These are phyloP conservation scores for Cantharis lateralis DNA, from an alignment of 2,888 invertebrate species.

Conservation along the genomic window DNA sequence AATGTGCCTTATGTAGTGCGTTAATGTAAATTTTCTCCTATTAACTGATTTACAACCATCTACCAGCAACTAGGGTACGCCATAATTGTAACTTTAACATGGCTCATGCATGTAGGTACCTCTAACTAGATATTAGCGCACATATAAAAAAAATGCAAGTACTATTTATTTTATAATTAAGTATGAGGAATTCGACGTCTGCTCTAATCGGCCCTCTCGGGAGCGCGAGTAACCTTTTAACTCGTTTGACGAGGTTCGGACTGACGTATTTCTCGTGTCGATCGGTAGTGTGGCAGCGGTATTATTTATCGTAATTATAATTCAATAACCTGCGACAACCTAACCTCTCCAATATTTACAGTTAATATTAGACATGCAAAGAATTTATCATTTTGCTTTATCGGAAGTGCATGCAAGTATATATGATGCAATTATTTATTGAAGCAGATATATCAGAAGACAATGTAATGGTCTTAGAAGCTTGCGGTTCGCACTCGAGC, in stretches of 20 bases:
- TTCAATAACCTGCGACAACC: not conserved
- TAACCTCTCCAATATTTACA: not conserved
- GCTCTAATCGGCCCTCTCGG: not conserved
- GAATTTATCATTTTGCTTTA: not conserved
- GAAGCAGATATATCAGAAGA: not conserved
- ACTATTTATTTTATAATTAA: not conserved
- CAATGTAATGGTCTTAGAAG: constrained; percentile 3
- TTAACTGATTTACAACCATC: not conserved
- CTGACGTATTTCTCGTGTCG: not conserved
- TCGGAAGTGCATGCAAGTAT: not conserved
- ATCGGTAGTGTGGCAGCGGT: not conserved
- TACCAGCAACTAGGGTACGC: not conserved
- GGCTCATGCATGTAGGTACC: not conserved
- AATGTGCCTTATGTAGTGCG: not conserved
- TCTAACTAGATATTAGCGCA: too few species aligned
- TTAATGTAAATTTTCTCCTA: not conserved
- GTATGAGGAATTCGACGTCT: not conserved
- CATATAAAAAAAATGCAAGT: not conserved
- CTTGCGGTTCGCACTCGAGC: not conserved
- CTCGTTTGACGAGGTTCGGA: not conserved
- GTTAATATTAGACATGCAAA: not conserved
- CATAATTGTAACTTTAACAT: not conserved
- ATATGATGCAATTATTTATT: not conserved
- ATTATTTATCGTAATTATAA: not conserved
- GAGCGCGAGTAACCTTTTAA: not conserved